Base-by-base conservation (phyloP, 2,888 invertebrate genomes). In the Epirrita christyi region DNA sequence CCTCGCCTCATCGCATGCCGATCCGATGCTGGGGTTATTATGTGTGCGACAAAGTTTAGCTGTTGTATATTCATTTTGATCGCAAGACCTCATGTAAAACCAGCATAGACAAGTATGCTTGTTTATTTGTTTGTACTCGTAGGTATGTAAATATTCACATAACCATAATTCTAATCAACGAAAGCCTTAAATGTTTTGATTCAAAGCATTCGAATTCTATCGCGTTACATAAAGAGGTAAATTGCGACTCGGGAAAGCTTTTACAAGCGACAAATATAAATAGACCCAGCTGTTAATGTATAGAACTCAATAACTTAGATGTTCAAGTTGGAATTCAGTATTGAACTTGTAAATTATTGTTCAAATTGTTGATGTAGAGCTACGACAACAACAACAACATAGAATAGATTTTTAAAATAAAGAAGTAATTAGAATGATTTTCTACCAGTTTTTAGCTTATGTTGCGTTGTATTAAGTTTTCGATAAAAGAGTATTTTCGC, bases 261-360 rank as follows among this genome's bases (percentile, higher is more conserved):
- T 34, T 13, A 36, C 21, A 36, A 46, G 21, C 21, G 41, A 41
- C 41, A 21, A 46, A 41, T 41, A 41, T n/a, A n/a, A 41, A 41
- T 41, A 51, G 55, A 40, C 40, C 41, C 21, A 37, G 9, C 32
- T 7, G 40, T 45, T n/a, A 43, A 52, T 45, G 36, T 38, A 13
- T 37, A 37, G 37, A 13, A 37, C 37, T 34, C 29, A 41, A 43
- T 45, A 21, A 8, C 14, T 34, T 10, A 9, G 13, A 41, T 41
- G 15, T 27, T 41, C 40, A 13, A 38, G 13, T 52, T 32, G 28
- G 14, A 53, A 59, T 54, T 54, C 38, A 41, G 36, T 54, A 48
- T 50, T 50, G 46, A 54, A 54, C 42, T 59, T 54, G 13, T 7
- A 45, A 43, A 50, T 54, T 38, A 29, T 59, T 54, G 50, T 54